Evolutionary conservation across 2,888 invertebrate species (phyloP).

Genomic region (Agrochola lota): DNA sequence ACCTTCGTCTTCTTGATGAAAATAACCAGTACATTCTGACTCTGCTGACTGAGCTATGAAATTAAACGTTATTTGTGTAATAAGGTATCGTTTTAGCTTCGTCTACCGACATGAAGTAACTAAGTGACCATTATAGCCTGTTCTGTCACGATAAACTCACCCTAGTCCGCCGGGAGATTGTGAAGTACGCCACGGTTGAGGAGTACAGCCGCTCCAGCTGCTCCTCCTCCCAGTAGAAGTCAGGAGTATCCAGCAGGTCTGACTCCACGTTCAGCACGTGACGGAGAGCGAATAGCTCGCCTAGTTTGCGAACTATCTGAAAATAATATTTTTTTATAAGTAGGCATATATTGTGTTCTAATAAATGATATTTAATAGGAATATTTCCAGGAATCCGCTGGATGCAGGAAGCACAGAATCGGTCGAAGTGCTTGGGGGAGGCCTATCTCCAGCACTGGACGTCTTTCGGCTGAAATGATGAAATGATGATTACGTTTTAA

Average conservation of each 20-base stretch:
- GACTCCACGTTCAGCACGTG: constrained; percentile 98
- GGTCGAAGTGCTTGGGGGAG: too few species aligned
- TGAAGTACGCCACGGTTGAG: constrained; percentile 95
- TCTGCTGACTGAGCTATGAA: not conserved
- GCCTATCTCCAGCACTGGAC: too few species aligned
- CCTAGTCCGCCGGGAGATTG: constrained; percentile 95
- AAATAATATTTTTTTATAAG: not conserved
- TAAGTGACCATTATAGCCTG: too few species aligned
- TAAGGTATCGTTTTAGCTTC: too few species aligned
- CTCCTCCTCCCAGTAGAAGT: constrained; percentile 99
- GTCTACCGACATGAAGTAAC: too few species aligned
- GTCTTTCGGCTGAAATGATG: too few species aligned
- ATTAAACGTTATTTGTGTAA: too few species aligned
- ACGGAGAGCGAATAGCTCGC: constrained; percentile 96
- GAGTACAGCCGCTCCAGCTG: constrained; percentile 96
- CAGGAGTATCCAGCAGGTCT: constrained; percentile 98
- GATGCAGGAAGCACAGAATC: too few species aligned
- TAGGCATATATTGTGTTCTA: not conserved
- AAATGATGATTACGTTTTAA: too few species aligned
- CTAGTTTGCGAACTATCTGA: constrained; percentile 88
- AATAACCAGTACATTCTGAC: not conserved
- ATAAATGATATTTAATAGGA: not conserved
- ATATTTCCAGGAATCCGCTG: too few species aligned
- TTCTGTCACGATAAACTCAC: constrained; percentile 81
- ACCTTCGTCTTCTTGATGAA: not conserved